Evolutionary conservation across 2,888 invertebrate genomes (phyloP), one percentile per base, ranked within the genome.

Genomic region (Panzeria rudis): DNA sequence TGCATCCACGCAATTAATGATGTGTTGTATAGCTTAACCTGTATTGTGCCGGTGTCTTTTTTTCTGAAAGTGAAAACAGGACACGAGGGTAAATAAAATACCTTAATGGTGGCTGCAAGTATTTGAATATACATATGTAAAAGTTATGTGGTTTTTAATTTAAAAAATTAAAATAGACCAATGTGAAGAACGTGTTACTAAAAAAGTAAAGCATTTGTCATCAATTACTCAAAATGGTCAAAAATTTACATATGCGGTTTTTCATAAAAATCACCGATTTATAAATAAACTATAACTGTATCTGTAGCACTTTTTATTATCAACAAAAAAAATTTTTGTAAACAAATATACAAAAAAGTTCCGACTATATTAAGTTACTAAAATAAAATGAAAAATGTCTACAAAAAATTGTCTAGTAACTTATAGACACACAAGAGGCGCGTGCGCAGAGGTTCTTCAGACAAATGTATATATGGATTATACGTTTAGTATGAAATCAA

Each of bases 371-470:
- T 75, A 41, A 61, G 32, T 75, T 81, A 81, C 73, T 52, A 1
- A 32, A 61, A 62, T 2, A 13, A 62, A 59, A 77, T 17, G 7
- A 52, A 44, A 61, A 38, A 1, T 29, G 32, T 44, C 20, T 13
- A 15, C 38, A 56, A 71, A 79, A 52, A 71, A 71, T 62, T 17
- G 52, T 75, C 52, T 62, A 59, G 75, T 5, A 41, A 59, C 3
- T 52, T 15, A n/a, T 50, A 69, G 50, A 71, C 47, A 68, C 3
- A 52, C 69, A 29, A 32, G 6, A 23, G 7, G 81, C 81, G 54
- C 81, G 81, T 81, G 81, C 81, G 75, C 68, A 35, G 73, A 73
- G 15, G 17, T 20, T 17, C 15, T n/a, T 25, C 15, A 1, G n/a
- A 6, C 3, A 32, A 8, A 25, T 17, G 17, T 9, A 50, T 50